Evolutionary conservation across 2,888 invertebrate genomes (phyloP), one percentile per base, ranked within the genome.

Genomic region (Temnothorax ravouxi): DNA sequence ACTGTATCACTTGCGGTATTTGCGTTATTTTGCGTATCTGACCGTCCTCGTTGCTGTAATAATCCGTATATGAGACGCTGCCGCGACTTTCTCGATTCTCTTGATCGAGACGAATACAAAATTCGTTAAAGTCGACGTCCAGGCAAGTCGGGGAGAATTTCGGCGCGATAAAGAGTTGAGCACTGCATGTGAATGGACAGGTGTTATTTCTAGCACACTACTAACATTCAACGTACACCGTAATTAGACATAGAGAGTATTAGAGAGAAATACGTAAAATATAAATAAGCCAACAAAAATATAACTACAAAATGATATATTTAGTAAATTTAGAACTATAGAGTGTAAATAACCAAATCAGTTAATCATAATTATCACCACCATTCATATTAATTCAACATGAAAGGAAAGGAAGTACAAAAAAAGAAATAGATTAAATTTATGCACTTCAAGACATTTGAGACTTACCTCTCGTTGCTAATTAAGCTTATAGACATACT

Each of bases 401-500:
- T 62, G 41, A 59, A 66, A 44, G 18, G n/a, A 47, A 25, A 13
- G n/a, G 38, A 25, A 13, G 5, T 34, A 34, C 6, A 8, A 15
- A 18, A 2, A 38, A 79, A 67, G n/a, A 52, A 44, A 69, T 71
- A 34, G 0, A 54, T n/a, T 1, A 34, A 15, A 62, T 52, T 15
- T 44, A 21, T 59, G 1, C 25, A 18, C 18, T 11, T 71, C 15
- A 25, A 44, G 15, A 25, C 25, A 66, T 25, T 15, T 18, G 38
- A 41, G 9, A 91, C 91, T 92, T 92, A 96, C 96, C 96, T 96
- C 91, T 97, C 96, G 88, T 95, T 96, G 93, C 96, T 96, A 91
- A 96, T 95, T 83, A 96, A 94, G 92, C 96, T 96, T 74, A 96
- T 96, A 2, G 96, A 96, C 95, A 96, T 96, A 89, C 96, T 96